Conservation (phyloP, 2,113 vertebrate genomes). For the Rhizomys pruinosus region DNA sequence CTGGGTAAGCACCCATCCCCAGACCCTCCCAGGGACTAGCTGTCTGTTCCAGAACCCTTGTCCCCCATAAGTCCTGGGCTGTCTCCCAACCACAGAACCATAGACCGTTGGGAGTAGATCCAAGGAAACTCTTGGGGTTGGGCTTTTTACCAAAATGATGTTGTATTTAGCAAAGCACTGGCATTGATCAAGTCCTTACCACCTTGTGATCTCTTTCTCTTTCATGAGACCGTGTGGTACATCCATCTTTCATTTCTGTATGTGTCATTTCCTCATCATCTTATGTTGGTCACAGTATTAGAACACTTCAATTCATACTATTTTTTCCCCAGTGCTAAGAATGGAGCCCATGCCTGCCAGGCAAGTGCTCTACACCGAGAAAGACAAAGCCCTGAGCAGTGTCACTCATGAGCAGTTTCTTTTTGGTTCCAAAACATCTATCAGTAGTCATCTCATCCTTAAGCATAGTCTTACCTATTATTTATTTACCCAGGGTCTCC, state of each 20-base stretch:
- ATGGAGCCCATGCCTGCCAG: background rate
- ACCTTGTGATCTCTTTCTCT: background rate
- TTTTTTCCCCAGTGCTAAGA: background rate
- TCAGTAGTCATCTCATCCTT: conserved; percentile 50
- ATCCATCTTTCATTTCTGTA: conserved; percentile 70
- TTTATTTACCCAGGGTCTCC: background rate
- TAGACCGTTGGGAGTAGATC: background rate
- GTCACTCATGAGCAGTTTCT: conserved; percentile 74
- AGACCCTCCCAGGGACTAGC: accelerated
- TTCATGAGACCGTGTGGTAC: conserved; percentile 66
- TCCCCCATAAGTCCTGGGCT: background rate
- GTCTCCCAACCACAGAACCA: background rate
- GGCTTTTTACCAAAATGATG: background rate
- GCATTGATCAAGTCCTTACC: background rate
- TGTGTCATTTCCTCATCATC: conserved; percentile 79
- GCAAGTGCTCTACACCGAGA: background rate
- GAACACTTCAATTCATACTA: conserved; percentile 64
- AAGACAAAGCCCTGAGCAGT: background rate
- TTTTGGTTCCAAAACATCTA: conserved; percentile 33
- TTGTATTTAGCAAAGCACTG: conserved; percentile 40
- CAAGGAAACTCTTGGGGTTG: background rate
- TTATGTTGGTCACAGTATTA: conserved; percentile 82
- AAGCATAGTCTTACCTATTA: background rate
- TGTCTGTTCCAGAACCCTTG: accelerated
- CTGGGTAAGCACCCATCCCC: conserved; percentile 90